phyloP scores from a whole-genome alignment of 2,797 vertebrate species.

The Leucoraja ocellata region DNA sequence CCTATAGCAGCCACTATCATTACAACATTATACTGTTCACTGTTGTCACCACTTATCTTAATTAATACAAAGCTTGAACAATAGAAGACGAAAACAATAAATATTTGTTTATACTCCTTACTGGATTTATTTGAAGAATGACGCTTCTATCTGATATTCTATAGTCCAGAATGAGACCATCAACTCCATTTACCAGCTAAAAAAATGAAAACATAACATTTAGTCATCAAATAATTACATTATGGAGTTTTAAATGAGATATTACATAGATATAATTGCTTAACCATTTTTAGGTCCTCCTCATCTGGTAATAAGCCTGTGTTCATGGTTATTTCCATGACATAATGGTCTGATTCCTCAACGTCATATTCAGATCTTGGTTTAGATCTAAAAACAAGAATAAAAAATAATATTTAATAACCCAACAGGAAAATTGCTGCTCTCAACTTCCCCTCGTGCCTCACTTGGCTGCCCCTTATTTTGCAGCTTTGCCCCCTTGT shows the following conservation, averaged over 20 bases:
- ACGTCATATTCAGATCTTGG: slow-evolving; percentile 51
- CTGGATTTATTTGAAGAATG: slow-evolving; percentile 67
- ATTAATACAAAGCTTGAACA: not conserved
- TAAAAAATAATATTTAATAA: not conserved
- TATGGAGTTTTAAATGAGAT: slow-evolving; percentile 1
- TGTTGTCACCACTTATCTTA: not conserved
- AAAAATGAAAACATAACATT: slow-evolving; percentile 31
- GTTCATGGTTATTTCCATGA: slow-evolving; percentile 81
- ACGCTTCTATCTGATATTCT: slow-evolving; percentile 67
- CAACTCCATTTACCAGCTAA: slow-evolving; percentile 65
- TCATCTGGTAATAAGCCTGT: slow-evolving; percentile 66
- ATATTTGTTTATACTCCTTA: slow-evolving; percentile 46
- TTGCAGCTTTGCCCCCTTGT: too few species aligned
- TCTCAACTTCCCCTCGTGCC: too few species aligned
- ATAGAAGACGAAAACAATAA: not conserved
- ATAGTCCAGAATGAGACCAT: slow-evolving; percentile 65
- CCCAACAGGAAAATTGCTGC: not conserved
- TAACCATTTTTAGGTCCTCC: slow-evolving; percentile 68
- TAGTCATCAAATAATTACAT: not conserved
- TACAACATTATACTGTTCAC: not conserved
- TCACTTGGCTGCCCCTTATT: too few species aligned
- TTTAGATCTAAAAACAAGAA: slow-evolving; percentile 63
- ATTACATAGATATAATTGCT: slow-evolving; percentile 40
- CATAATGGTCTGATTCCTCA: slow-evolving; percentile 64
- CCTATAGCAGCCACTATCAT: not conserved